Base-by-base conservation (phyloP, 2,888 invertebrate species). In the Pammene fasciana region DNA sequence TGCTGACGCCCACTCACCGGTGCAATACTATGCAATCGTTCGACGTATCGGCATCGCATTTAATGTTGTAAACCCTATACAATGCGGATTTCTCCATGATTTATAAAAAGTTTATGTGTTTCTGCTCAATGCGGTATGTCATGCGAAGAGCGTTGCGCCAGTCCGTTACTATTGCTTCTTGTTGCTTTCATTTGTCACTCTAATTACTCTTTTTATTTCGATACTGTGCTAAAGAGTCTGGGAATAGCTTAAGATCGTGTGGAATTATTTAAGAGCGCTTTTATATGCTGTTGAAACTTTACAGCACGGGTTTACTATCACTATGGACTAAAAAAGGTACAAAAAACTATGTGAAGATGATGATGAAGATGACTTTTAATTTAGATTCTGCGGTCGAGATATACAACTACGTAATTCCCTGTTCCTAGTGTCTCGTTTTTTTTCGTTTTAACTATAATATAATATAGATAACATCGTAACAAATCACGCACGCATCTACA, bases 21-120 rank as follows among this genome's bases (percentile, higher is more conserved):
- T 86, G 86, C 89, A 86, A 84, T 86, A 85, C 86, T 82, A 82
- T 82, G 84, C 88, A 87, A 89, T 90, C 90, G 82, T 78, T 77
- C 82, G 79, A 82, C 85, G 83, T 89, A 90, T 90, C 90, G 81
- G 88, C 89, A 87, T 88, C 83, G 79, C 89, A 89, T 90, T 90
- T 88, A 84, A 83, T 83, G 79, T 82, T 84, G 83, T 83, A 85
- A 84, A 81, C 79, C 74, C 72, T 64, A 76, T 81, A 87, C 88
- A 88, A 87, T 86, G 85, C 80, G 80, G 80, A 85, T 87, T 88
- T 87, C 85, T 85, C 82, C 84, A 86, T 80, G 79, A 75, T 79
- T 74, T 77, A 76, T 80, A 87, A 87, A 87, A 88, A 86, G 77
- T 70, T 78, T 79, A 76, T 79, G 78, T 78, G 79, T 75, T 85